Evolutionary conservation across 2,888 invertebrate species (phyloP).

Genomic region (Limnephilus rhombicus): DNA sequence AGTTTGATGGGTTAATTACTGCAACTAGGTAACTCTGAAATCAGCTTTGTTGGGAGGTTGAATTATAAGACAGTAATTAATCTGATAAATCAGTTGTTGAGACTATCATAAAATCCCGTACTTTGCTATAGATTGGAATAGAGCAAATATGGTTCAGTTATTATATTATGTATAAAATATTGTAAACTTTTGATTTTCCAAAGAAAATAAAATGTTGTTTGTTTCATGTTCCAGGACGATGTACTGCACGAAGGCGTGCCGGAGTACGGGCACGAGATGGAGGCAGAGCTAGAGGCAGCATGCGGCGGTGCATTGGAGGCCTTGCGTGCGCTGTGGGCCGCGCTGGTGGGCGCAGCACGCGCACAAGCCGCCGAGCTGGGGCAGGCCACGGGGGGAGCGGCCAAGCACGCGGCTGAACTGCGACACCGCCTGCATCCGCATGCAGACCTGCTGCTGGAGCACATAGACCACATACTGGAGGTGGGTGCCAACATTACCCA

Average conservation of each 20-base stretch:
- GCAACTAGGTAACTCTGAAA: no score
- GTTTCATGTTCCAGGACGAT: conserved; percentile 57
- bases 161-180: no score
- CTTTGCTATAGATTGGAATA: no score
- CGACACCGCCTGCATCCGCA: conserved; percentile 93
- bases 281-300: conserved; percentile 71
- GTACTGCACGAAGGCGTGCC: conserved; percentile 63
- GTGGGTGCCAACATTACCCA: conserved; percentile 74
- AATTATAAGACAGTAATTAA: no score
- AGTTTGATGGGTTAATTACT: no score
- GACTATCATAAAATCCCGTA: no score
- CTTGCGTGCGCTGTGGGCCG: conserved; percentile 79
- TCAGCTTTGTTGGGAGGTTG: no score
- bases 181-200: no score
- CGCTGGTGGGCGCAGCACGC: conserved; percentile 88
- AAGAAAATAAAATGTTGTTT: not conserved
- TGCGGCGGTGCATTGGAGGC: conserved; percentile 69
- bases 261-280: conserved; percentile 62
- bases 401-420: conserved; percentile 84
- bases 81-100: no score
- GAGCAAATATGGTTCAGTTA: no score
- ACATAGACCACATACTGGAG: conserved; percentile 98
- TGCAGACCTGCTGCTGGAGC: conserved; percentile 96
- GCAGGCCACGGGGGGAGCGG: conserved; percentile 83
- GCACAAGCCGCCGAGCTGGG: conserved; percentile 91